phyloP scores from a whole-genome alignment of 2,797 vertebrate genomes.

The Okamejei kenojei region DNA sequence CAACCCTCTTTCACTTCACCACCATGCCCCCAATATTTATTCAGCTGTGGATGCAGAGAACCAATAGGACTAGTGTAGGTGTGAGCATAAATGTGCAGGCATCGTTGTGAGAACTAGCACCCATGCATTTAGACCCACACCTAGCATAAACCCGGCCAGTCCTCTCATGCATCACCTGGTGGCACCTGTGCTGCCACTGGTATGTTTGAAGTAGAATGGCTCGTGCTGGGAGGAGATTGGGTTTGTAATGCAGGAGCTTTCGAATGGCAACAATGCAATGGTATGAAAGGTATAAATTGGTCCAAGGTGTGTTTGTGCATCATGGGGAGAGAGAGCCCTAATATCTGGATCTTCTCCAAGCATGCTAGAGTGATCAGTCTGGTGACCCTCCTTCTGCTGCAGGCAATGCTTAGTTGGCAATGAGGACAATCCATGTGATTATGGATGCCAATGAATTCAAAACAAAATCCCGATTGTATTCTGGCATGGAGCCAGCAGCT shows the following conservation, averaged over 20 bases:
- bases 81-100: neutral
- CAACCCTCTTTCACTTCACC: neutral
- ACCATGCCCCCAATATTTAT: neutral
- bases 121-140: no score
- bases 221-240: neutral
- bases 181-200: neutral
- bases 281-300: neutral
- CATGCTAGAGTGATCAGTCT: neutral
- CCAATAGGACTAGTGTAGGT: neutral
- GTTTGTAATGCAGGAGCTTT: neutral
- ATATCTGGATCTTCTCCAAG: neutral
- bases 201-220: neutral
- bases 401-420: neutral
- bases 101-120: no score
- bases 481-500: neutral
- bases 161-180: no score
- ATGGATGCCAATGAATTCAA: neutral
- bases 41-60: neutral
- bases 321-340: no score
- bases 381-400: neutral
- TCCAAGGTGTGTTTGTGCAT: no score
- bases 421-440: neutral
- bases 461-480: neutral
- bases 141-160: no score
- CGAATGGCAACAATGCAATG: neutral